Evolutionary conservation across 2,797 vertebrate species (phyloP), one percentile per base, ranked within the genome.

Genomic region (Eidolon dupreanum): DNA sequence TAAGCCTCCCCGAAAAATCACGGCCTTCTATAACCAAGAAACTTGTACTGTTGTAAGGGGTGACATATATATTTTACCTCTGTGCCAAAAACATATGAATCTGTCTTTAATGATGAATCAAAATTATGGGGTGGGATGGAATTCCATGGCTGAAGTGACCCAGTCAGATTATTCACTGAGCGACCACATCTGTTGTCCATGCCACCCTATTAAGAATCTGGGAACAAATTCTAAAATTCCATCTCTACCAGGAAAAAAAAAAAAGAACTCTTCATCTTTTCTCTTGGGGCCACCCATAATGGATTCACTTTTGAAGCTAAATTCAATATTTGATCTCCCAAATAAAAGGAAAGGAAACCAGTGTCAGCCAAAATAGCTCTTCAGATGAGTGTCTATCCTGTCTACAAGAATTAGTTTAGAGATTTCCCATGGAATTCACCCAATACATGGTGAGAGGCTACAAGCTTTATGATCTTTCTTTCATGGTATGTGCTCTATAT

Each of bases 241-340:
- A 65, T 84, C n/a, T 11, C 59, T 65, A 16, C 73, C 53, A 63
- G n/a, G 22, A 55, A 81, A 71, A 68, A 33, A n/a, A 83, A 53
- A n/a, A 77, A 22, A 43, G 2, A 20, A 12, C 28, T 31, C 70
- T 65, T 83, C 11, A 17, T 11, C 49, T 43, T 89, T 53, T 95
- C 4, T 79, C 15, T 11, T n/a, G 79, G 15, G 6, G 12, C 55
- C 6, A 86, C 75, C 68, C 83, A 96, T 33, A 93, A 57, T 93
- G 84, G 65, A 70, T 92, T 43, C 26, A 66, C 46, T 84, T 97
- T 96, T 95, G 10, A 93, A 53, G n/a, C 43, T 92, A 33, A 90
- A 63, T 84, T 94, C 33, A 83, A 28, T 73, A 68, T 59, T 78
- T 87, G 59, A 87, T 95, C 51, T 36, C 17, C 49, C 85, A 71